Percentiles rank a stretch among this genome's conserved stretches.
These are phyloP conservation scores for Oncorhynchus kisutch DNA, from an alignment of 2,113 vertebrate species.

Conservation along the genomic window DNA sequence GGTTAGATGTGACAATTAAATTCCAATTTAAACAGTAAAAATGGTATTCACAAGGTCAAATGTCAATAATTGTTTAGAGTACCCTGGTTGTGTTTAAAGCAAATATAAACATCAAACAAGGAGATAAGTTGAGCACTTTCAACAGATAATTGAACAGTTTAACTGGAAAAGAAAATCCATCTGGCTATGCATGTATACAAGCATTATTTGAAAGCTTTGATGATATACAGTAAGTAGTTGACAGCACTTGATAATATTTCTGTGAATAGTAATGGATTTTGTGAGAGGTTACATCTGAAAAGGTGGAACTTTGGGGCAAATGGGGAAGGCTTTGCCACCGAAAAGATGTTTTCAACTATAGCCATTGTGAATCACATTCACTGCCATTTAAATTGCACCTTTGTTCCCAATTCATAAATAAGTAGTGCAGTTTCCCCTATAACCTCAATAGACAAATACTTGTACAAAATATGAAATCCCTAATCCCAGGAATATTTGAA, in stretches of 20 bases:
- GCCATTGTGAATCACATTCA: slow-evolving; percentile 41
- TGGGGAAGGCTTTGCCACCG: neutral
- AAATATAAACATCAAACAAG: slow-evolving; percentile 18
- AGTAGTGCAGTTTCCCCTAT: slow-evolving; percentile 50
- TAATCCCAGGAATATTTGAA: slow-evolving; percentile 25
- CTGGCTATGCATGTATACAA: slow-evolving; percentile 20
- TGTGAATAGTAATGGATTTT: neutral
- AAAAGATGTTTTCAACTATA: neutral
- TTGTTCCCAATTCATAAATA: slow-evolving; percentile 53
- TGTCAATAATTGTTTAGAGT: neutral
- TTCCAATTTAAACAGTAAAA: slow-evolving; percentile 48
- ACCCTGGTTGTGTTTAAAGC: slow-evolving; percentile 2
- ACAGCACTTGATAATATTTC: slow-evolving; percentile 23
- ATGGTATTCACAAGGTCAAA: slow-evolving; percentile 38
- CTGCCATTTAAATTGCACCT: slow-evolving; percentile 49
- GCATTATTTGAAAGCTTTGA: slow-evolving; percentile 32
- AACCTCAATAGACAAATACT: slow-evolving; percentile 41
- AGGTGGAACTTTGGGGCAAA: neutral
- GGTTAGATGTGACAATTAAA: slow-evolving; percentile 35
- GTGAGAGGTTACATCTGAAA: slow-evolving; percentile 2
- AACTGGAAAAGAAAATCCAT: neutral
- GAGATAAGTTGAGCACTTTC: neutral
- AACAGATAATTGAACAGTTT: slow-evolving; percentile 1
- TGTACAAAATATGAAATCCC: slow-evolving; percentile 49
- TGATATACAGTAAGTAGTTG: slow-evolving; percentile 5